Base-by-base conservation (phyloP, 2,113 vertebrate species). In the Ceyx margarethae region DNA sequence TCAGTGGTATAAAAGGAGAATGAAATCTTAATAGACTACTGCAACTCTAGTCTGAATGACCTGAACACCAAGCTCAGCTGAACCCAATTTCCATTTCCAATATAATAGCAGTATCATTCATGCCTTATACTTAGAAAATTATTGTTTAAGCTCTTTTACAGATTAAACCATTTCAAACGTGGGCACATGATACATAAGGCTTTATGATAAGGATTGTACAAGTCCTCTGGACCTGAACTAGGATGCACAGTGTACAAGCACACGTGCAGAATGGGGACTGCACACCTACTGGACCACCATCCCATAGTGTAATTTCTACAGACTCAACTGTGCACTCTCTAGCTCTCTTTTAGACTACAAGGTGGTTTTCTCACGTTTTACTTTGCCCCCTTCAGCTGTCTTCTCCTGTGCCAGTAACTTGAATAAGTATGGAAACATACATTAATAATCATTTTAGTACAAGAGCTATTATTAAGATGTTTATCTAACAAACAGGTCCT, bases 11-110 rank as follows among this genome's bases (percentile, higher is more conserved):
- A 93, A 93, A 95, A 91, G 89, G 61, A 78, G 31, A 81, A 33
- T 45, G 45, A 93, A 96, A 94, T 93, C 92, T 95, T 95, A 90
- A 87, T 35, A 72, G 88, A 92, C 80, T 88, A 95, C 75, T 58
- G 93, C 65, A 96, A 84, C 80, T 85, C 61, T 64, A 95, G 93
- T 45, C 90, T 76, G 76, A 95, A 67, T 77, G 82, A 91, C 85
- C 85, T 87, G 86, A 91, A 95, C 57, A 95, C 57, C 89, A 93
- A 94, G 79, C 79, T 94, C 86, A 92, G 58, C 42, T 80, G 78
- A 94, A 89, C 26, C 26, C 72, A 74, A 60, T 66, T 89, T 91
- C 84, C 69, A 75, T 80, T 94, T 91, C 77, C 66, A 86, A 21
- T 60, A 54, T 67, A 96, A 91, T 8, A 92, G 87, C 28, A 91